Percentiles rank a stretch among this genome's conserved stretches.
Conservation (phyloP, 1,140 invertebrate species). For the Drosophila parvula region DNA sequence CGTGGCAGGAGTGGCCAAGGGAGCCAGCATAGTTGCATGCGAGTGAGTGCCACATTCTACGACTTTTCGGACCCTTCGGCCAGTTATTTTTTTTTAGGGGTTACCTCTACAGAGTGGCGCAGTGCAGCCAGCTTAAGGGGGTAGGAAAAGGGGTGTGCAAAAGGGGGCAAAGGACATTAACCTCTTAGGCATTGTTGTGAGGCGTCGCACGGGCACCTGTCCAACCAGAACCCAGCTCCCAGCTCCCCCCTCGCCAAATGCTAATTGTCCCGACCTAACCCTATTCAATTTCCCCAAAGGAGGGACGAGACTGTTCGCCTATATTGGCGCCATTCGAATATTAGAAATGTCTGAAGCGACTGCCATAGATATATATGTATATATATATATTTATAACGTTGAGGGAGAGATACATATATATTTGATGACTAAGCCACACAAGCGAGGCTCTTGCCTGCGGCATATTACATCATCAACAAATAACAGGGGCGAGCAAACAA, state of each 20-base stretch:
- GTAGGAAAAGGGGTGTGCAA: background rate
- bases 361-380: slow-evolving; percentile 10
- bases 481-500: slow-evolving; percentile 32
- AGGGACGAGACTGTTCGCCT: background rate
- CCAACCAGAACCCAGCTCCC: background rate
- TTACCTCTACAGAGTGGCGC: slow-evolving; percentile 7
- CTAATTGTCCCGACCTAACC: slow-evolving; percentile 47
- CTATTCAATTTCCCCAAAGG: slow-evolving; percentile 6
- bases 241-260: background rate
- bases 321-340: slow-evolving; percentile 43
- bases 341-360: slow-evolving; percentile 40
- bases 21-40: slow-evolving; percentile 22
- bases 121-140: background rate
- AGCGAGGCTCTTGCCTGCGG: slow-evolving; percentile 31
- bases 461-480: slow-evolving; percentile 57
- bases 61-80: slow-evolving; percentile 14
- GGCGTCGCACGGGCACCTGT: slow-evolving; percentile 16
- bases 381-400: background rate
- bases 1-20: slow-evolving; percentile 6
- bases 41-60: slow-evolving; percentile 39
- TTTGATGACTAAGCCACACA: slow-evolving; percentile 44
- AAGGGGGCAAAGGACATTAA: slow-evolving; percentile 32
- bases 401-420: slow-evolving; percentile 26
- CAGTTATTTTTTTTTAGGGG: slow-evolving; percentile 1
- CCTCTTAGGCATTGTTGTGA: slow-evolving; percentile 31